Conservation (phyloP, 2,888 invertebrate genomes). For the Scaptomyza reducta region DNA sequence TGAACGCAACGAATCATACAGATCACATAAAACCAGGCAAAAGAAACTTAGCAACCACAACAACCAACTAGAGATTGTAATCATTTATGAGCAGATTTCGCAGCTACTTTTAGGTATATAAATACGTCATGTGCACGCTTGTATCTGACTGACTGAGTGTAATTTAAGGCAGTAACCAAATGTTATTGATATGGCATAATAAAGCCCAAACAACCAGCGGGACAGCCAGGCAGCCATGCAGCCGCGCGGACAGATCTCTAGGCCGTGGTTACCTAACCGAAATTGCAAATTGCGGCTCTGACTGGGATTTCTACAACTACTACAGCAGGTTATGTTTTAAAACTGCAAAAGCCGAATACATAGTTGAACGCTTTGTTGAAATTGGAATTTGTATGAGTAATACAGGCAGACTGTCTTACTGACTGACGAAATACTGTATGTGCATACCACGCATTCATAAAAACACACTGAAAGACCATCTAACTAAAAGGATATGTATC, state of each 20-base stretch:
- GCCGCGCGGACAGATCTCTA: slow-evolving; percentile 27
- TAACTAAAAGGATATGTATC: too few relatives aligned
- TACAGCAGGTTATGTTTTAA: slow-evolving; percentile 21
- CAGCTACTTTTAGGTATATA: slow-evolving; percentile 28
- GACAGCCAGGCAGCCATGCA: slow-evolving; percentile 1
- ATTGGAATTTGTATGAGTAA: slow-evolving; percentile 21
- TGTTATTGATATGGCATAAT: slow-evolving; percentile 45
- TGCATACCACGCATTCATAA: too few relatives aligned
- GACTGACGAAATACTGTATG: not conserved
- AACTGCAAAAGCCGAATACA: slow-evolving; percentile 24
- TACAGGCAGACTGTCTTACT: not conserved
- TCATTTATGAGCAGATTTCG: slow-evolving; percentile 33
- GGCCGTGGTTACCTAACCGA: slow-evolving; percentile 43
- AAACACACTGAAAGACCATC: too few relatives aligned
- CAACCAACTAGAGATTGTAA: slow-evolving; percentile 24
- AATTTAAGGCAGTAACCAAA: slow-evolving; percentile 24
- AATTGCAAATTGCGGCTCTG: slow-evolving; percentile 30
- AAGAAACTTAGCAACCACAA: slow-evolving; percentile 17
- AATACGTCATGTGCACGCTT: slow-evolving; percentile 27
- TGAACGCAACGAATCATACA: slow-evolving; percentile 59
- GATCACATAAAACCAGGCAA: slow-evolving; percentile 30
- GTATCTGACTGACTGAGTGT: slow-evolving; percentile 10
- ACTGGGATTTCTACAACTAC: slow-evolving; percentile 30
- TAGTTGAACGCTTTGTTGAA: slow-evolving; percentile 50
- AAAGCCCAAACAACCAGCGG: slow-evolving; percentile 12